Base-by-base conservation (phyloP, 2,113 vertebrate genomes). In the Hoplias malabaricus region DNA sequence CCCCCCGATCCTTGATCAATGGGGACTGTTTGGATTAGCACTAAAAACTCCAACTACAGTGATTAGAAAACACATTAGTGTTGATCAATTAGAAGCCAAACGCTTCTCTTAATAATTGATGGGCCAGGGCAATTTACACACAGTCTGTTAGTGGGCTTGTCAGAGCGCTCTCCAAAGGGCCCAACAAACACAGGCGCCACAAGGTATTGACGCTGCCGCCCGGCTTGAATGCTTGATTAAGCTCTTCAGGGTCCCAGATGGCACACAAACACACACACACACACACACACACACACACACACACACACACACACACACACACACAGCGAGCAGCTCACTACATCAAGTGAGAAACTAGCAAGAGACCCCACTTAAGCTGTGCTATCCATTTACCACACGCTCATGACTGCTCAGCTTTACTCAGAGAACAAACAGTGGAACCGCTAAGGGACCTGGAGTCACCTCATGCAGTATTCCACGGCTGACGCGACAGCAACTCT, bases 11-110 rank as follows among this genome's bases (percentile, higher is more conserved):
- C 91, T 90, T 92, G 93, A 98, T 98, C 97, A 96, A 97, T 98
- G 92, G 79, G 88, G 89, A 94, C 92, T 95, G 93, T 96, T 97
- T 96, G 96, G 95, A 96, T 96, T 95, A 94, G 94, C 94, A 93
- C 95, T 96, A 96, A 96, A 95, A 97, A 94, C 92, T 95, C 95
- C 93, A 96, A 96, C 94, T 96, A 94, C 94, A 96, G 95, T 97
- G 97, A 98, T 98, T 98, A 98, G 95, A 96, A 98, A 97, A 98
- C 95, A 98, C 96, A 96, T 98, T 96, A 98, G 93, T 91, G 92
- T 95, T 96, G 94, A 94, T 96, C 97, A 98, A 98, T 99, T 97
- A 98, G 94, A 93, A 95, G 93, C 89, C 93, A 95, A 98, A 96
- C 92, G 90, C 91, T 95, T 93, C 93, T 85, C 95, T 98, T 93